Conservation (phyloP, 2,113 vertebrate genomes). For the Murina feae region DNA sequence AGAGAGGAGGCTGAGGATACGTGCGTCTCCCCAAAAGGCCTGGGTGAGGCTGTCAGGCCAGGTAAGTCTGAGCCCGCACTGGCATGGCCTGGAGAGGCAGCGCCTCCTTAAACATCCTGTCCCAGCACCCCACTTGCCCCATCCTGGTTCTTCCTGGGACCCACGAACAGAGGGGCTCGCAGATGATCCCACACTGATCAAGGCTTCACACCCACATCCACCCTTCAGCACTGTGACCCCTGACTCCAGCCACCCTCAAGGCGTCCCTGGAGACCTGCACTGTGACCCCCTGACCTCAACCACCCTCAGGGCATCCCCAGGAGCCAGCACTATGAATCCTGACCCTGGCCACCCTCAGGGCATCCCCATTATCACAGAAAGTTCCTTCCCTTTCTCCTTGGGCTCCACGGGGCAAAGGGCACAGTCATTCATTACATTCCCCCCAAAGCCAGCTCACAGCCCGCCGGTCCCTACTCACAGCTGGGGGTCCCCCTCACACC, state of each 20-base stretch:
- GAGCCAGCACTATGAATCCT: no score
- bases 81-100: no score
- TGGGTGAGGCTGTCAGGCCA: fast-evolving
- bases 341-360: background rate
- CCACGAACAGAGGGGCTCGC: background rate
- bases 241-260: background rate
- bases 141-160: no score
- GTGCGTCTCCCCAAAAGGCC: background rate
- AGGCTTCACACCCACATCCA: no score
- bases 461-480: background rate
- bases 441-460: background rate
- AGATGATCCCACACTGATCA: fast-evolving
- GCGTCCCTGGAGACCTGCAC: fast-evolving
- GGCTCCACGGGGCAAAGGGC: background rate
- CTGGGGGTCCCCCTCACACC: no score
- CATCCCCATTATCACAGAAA: no score
- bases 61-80: background rate
- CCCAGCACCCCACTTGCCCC: background rate
- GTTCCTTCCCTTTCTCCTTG: background rate
- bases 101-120: fast-evolving
- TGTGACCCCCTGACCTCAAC: background rate
- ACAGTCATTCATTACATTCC: background rate
- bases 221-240: background rate
- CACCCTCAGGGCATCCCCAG: background rate
- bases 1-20: no score